These are phyloP conservation scores for Varecia variegata DNA, from an alignment of 2,797 vertebrate species.

Conservation along the genomic window DNA sequence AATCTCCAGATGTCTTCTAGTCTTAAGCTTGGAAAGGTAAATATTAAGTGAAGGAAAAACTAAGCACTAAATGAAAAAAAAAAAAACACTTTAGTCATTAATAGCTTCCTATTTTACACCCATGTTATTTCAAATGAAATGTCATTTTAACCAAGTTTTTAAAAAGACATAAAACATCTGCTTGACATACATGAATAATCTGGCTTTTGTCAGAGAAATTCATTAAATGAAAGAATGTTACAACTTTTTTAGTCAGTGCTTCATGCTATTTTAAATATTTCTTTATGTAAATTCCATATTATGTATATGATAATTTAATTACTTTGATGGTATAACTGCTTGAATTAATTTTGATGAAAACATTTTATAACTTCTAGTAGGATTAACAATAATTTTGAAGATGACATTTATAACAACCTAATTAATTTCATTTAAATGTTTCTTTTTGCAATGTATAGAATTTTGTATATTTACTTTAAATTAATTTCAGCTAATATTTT, in stretches of 20 bases:
- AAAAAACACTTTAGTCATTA: not conserved
- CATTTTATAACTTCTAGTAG: not conserved
- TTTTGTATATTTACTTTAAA: not conserved
- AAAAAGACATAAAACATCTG: not conserved
- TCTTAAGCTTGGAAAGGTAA: not conserved
- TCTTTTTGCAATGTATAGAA: not conserved
- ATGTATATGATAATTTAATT: not conserved
- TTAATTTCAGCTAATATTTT: not conserved
- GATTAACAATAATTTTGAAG: not conserved
- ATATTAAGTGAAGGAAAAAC: not conserved
- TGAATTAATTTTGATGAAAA: not conserved
- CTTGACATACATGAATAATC: not conserved
- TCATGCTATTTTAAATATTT: not conserved
- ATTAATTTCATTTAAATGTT: not conserved
- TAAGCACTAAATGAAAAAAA: not conserved
- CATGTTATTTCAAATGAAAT: not conserved
- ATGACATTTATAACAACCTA: not conserved
- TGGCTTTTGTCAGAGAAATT: not conserved
- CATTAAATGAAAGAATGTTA: not conserved
- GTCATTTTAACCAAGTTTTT: not conserved
- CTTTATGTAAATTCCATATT: not conserved
- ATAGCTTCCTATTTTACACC: not conserved
- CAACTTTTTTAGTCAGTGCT: not conserved
- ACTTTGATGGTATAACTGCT: not conserved
- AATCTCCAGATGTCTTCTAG: not conserved